Conservation (phyloP, 2,888 invertebrate species). For the Amphipyra berbera region DNA sequence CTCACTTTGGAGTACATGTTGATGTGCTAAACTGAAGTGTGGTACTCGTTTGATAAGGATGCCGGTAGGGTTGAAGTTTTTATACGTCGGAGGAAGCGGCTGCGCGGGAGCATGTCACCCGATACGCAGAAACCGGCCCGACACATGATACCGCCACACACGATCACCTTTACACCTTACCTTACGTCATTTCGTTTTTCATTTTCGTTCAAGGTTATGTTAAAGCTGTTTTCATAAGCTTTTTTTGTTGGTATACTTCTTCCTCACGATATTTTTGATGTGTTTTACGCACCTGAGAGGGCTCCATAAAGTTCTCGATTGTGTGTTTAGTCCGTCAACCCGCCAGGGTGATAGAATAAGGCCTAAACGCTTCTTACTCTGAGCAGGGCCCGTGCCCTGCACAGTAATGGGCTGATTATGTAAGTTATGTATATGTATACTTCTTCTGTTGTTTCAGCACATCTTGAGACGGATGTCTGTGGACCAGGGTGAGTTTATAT, state of each 20-base stretch:
- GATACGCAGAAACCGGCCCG: slow-evolving; percentile 82
- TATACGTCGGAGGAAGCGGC: slow-evolving; percentile 79
- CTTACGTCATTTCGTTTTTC: slow-evolving; percentile 83
- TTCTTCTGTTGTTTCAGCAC: too few relatives aligned
- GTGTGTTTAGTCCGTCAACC: too few relatives aligned
- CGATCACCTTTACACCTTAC: slow-evolving; percentile 78
- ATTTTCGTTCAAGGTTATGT: slow-evolving; percentile 82
- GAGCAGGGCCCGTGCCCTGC: too few relatives aligned
- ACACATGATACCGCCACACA: slow-evolving; percentile 80
- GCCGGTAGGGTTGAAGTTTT: slow-evolving; percentile 80
- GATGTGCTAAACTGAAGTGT: slow-evolving; percentile 74
- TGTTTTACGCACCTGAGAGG: too few relatives aligned
- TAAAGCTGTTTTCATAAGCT: slow-evolving; percentile 69
- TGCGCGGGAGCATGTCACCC: slow-evolving; percentile 72
- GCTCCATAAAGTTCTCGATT: too few relatives aligned
- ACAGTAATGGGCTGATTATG: too few relatives aligned
- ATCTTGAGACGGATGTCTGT: too few relatives aligned
- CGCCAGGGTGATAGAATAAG: too few relatives aligned
- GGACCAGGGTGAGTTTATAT: too few relatives aligned
- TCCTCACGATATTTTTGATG: too few relatives aligned
- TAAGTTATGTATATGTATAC: too few relatives aligned
- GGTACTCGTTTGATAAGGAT: slow-evolving; percentile 80
- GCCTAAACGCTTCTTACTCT: too few relatives aligned
- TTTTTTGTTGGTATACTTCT: background rate
- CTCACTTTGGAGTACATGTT: slow-evolving; percentile 87